A percentile compares a stretch with the other conserved stretches of the same genome.
Conservation (phyloP, 1,140 invertebrate species). For the Temnothorax longispinosus region DNA sequence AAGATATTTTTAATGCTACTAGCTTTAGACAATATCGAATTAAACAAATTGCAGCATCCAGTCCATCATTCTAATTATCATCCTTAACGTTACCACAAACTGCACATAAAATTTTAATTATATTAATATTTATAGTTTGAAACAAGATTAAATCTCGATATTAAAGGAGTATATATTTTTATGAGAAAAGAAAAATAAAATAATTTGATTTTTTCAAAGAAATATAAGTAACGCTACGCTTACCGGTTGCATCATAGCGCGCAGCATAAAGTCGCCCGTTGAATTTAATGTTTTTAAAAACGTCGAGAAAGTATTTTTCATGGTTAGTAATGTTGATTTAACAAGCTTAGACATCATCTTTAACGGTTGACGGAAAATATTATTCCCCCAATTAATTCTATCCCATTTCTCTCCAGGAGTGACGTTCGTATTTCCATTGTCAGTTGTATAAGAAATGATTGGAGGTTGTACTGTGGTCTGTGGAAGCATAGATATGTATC, state of each 20-base stretch:
- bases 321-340: not conserved
- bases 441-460: not conserved
- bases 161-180: not conserved
- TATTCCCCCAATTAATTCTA: not conserved
- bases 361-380: not conserved
- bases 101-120: not conserved
- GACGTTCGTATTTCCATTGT: not conserved
- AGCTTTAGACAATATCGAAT: not conserved
- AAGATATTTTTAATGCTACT: not conserved
- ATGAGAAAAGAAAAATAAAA: not conserved
- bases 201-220: not conserved
- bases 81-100: not conserved
- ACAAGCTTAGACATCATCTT: not conserved
- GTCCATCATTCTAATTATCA: not conserved
- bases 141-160: not conserved
- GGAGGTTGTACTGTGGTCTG: not conserved
- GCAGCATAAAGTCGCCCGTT: not conserved
- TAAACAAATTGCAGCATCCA: not conserved
- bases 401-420: not conserved
- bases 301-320: not conserved
- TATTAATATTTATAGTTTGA: not conserved
- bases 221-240: not conserved
- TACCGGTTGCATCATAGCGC: not conserved
- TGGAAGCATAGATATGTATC: not conserved
- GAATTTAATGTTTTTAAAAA: not conserved